Base-by-base conservation (phyloP, 2,888 invertebrate species). In the Barypeithes pellucidus region DNA sequence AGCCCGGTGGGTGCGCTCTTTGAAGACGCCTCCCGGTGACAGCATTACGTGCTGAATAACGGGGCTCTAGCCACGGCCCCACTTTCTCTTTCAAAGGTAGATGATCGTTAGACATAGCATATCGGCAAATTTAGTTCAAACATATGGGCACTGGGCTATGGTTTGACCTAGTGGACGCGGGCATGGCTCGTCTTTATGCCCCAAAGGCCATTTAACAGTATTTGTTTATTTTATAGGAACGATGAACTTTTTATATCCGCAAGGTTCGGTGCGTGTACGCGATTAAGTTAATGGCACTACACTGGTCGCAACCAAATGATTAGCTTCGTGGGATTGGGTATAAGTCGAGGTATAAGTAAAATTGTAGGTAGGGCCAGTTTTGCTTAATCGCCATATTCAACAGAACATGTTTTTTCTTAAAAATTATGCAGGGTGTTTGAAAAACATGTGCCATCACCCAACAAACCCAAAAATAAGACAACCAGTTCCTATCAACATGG, bases 61-160 rank as follows among this genome's bases (percentile, higher is more conserved):
- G 76, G 77, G 50, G 65, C 45, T 72, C 61, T 59, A 62, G 59
- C 62, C 67, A 69, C 76, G 73, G 65, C 62, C 39, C 54, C 69
- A 77, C 79, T 80, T 80, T 80, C 79, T 79, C 80, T 80, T 76
- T 80, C 72, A 78, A 77, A 79, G 80, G 80, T 80, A 73, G 79
- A 80, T 76, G 79, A 78, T 77, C 77, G 76, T 67, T 69, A 73
- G 68, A 50, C 63, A 60, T n/a, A 29, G 45, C 50, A 47, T 59
- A 45, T 68, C 50, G 18, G 69, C 62, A 62, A 69, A 61, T 69
- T 69, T 69, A 24, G 69, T 41, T 33, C 47, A 45, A 63, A 36
- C 33, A 47, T 24, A 22, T 62, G 62, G 45, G 29, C 50, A 63
- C 50, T 47, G 50, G 50, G 47, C 18, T 22, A 50, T 14, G 52